Evolutionary conservation across 2,888 invertebrate genomes (phyloP).

Genomic region (Himalopsyche anomala): DNA sequence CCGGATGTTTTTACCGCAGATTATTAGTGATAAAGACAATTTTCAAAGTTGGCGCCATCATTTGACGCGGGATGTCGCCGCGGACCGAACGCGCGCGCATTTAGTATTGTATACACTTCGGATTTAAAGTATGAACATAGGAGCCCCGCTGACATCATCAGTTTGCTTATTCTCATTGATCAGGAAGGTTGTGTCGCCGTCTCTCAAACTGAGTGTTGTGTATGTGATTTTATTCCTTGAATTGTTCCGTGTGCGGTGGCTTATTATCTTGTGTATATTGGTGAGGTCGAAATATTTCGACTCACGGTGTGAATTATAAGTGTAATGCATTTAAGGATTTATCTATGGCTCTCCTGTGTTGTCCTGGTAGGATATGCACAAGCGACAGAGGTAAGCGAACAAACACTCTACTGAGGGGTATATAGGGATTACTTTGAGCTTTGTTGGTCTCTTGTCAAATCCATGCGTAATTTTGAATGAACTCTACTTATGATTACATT

Average conservation of each 20-base stretch:
- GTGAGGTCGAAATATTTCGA: slow-evolving; percentile 67
- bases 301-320: slow-evolving; percentile 73
- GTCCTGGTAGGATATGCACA: slow-evolving; percentile 85
- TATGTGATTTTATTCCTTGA: slow-evolving; percentile 57
- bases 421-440: slow-evolving; percentile 46
- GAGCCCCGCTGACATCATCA: slow-evolving; percentile 59
- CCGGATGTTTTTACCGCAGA: slow-evolving; percentile 11
- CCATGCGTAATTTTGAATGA: slow-evolving; percentile 57
- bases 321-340: slow-evolving; percentile 88
- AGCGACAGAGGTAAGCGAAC: slow-evolving; percentile 84
- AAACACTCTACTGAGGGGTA: slow-evolving; percentile 47
- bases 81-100: slow-evolving; percentile 57
- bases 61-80: slow-evolving; percentile 47
- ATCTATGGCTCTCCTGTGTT: slow-evolving; percentile 84
- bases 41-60: slow-evolving; percentile 53
- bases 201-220: slow-evolving; percentile 56
- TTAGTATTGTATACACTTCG: slow-evolving; percentile 45
- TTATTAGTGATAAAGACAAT: slow-evolving; percentile 4
- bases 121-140: slow-evolving; percentile 58
- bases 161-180: slow-evolving; percentile 57
- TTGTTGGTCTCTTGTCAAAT: slow-evolving; percentile 45
- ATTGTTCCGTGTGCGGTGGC: slow-evolving; percentile 59
- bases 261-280: slow-evolving; percentile 67
- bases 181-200: slow-evolving; percentile 58
- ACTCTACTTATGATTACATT: slow-evolving; percentile 4